Base-by-base conservation (phyloP, 2,888 invertebrate genomes). In the Tiphia femorata region DNA sequence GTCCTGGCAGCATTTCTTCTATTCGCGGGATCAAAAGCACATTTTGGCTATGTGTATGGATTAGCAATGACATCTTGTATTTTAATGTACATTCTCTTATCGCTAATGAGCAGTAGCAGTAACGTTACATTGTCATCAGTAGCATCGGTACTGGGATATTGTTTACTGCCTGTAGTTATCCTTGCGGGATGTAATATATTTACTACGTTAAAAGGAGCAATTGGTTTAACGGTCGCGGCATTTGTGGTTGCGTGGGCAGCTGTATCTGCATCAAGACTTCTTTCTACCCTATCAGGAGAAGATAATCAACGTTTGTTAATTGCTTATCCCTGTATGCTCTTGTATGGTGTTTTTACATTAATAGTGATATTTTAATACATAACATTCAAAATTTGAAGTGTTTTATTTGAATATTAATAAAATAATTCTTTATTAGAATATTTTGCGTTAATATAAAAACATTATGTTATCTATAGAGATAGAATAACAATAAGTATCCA, bases 21-120 rank as follows among this genome's bases (percentile, higher is more conserved):
- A 63, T 80, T 92, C 10, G 88, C 92, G 48, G 92, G 92, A 0
- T 93, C 92, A 48, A 93, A 92, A 83, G 90, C 93, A 23, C 93
- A 95, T 70, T 96, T 97, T 85, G 95, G 96, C 48, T 97, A 95
- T 86, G 95, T 97, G 58, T 97, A 97, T 84, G 97, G 97, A 2
- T 88, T 97, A 53, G 96, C 96, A 10, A 89, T 94, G 41, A 89
- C 95, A 70, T 96, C 96, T 27, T 96, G 96, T 72, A 85, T 96
- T 49, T 88, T 95, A 61, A 96, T 97, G 94, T 98, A 95, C 81
- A 88, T 89, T 67, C 85, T 97, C 48, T 85, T 96, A 41, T 91
- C 92, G 62, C 83, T 97, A 67, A 97, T 97, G 96, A 88, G 90
- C 53, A 87, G 88, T 10, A 88, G 87, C 72, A 89, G 90, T 51